Evolutionary conservation across 1,140 invertebrate species (phyloP).

Genomic region (Triops cancriformis): DNA sequence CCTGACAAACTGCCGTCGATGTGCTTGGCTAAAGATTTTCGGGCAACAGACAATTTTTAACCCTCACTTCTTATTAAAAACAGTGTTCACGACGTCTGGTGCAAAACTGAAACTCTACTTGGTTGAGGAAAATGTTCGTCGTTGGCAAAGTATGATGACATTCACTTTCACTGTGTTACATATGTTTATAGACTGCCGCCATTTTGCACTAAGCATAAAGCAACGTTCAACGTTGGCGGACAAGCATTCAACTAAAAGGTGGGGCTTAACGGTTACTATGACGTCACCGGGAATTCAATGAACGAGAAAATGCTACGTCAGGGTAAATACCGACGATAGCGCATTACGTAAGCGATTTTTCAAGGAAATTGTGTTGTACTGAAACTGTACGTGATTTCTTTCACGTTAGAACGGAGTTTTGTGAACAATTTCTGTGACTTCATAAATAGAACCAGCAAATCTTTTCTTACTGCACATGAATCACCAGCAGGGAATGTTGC

Average conservation of each 20-base stretch:
- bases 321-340: no score
- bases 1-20: background rate
- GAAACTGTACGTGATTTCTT: no score
- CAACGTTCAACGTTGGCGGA: background rate
- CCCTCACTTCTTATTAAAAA: background rate
- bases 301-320: no score
- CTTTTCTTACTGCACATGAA: no score
- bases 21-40: background rate
- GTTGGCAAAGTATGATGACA: background rate
- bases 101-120: background rate
- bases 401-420: no score
- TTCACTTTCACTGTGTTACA: background rate
- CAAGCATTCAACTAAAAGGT: background rate
- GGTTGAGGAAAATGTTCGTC: background rate
- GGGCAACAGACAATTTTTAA: background rate
- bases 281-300: background rate
- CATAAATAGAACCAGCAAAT: no score
- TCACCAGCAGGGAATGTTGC: no score
- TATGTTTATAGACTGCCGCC: background rate
- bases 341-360: no score
- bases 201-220: background rate
- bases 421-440: no score
- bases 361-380: no score
- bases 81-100: background rate
- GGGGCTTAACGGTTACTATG: background rate